Conservation (phyloP, 2,888 invertebrate genomes). For the Leucania comma region DNA sequence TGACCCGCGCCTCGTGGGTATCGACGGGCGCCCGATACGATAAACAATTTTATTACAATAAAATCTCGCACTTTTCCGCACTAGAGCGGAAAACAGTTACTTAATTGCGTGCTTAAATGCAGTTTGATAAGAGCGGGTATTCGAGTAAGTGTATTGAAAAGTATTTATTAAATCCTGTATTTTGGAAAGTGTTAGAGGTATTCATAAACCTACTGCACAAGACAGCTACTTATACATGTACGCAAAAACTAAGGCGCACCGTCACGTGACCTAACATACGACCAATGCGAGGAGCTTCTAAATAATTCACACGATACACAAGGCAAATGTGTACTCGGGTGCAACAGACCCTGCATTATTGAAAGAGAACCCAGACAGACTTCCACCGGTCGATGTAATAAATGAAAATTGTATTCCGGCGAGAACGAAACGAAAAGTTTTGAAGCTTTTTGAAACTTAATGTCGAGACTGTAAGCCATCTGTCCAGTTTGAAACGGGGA, state of each 20-base stretch:
- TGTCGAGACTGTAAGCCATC: background rate
- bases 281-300: constrained; percentile 3
- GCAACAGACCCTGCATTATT: constrained; percentile 34
- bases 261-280: background rate
- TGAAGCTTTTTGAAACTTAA: constrained; percentile 9
- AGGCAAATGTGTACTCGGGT: background rate
- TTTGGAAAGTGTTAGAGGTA: too few species aligned
- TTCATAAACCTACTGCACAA: background rate
- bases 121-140: too few species aligned
- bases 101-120: too few species aligned
- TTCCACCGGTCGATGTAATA: constrained; percentile 11
- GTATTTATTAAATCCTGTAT: too few species aligned
- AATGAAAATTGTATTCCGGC: constrained; percentile 23
- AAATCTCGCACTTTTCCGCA: too few species aligned
- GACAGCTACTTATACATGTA: background rate
- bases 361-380: constrained; percentile 10
- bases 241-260: background rate
- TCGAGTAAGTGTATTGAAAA: too few species aligned
- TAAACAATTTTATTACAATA: too few species aligned
- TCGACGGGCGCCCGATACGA: too few species aligned
- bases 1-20: too few species aligned
- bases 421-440: background rate
- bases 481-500: background rate
- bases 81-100: too few species aligned
- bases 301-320: constrained; percentile 19